Conservation (phyloP, 2,113 vertebrate species). For the Sapayoa aenigma region DNA sequence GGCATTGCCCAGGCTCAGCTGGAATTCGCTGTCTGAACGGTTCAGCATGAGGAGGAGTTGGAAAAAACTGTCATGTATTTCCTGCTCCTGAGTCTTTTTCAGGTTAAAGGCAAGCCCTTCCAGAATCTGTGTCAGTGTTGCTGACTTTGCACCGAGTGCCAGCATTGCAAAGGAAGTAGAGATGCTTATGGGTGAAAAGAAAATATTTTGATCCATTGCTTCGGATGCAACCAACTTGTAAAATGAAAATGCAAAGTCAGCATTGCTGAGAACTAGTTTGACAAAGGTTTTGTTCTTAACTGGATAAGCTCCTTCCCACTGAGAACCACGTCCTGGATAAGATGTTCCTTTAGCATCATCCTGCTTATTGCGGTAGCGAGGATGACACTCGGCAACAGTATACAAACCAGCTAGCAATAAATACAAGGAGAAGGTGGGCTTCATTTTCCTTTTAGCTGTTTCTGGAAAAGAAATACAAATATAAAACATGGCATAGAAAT, state of each 20-base stretch:
- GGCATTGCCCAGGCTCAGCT: constrained; percentile 74
- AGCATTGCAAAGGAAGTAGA: constrained; percentile 79
- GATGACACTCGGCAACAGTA: not conserved
- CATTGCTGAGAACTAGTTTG: constrained; percentile 61
- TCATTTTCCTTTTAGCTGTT: constrained; percentile 33
- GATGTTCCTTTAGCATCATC: not conserved
- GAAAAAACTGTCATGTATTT: constrained; percentile 73
- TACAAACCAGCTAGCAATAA: constrained; percentile 30
- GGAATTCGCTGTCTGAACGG: constrained; percentile 40
- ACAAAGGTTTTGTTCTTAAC: not conserved
- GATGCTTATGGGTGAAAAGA: constrained; percentile 88
- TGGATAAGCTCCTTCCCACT: not conserved
- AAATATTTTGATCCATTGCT: constrained; percentile 70
- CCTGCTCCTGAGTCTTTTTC: constrained; percentile 1
- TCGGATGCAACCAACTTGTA: constrained; percentile 73
- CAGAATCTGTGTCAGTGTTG: constrained; percentile 79
- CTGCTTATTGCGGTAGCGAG: not conserved
- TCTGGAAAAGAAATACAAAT: constrained; percentile 32
- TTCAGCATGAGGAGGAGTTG: constrained; percentile 72
- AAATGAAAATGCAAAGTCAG: constrained; percentile 80
- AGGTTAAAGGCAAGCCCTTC: constrained; percentile 74
- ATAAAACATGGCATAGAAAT: not conserved
- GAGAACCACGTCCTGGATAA: not conserved
- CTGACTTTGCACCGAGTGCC: constrained; percentile 72
- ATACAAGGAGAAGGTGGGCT: not conserved